These are phyloP conservation scores for Gopherus evgoodei DNA, from an alignment of 2,113 vertebrate genomes.

Conservation along the genomic window DNA sequence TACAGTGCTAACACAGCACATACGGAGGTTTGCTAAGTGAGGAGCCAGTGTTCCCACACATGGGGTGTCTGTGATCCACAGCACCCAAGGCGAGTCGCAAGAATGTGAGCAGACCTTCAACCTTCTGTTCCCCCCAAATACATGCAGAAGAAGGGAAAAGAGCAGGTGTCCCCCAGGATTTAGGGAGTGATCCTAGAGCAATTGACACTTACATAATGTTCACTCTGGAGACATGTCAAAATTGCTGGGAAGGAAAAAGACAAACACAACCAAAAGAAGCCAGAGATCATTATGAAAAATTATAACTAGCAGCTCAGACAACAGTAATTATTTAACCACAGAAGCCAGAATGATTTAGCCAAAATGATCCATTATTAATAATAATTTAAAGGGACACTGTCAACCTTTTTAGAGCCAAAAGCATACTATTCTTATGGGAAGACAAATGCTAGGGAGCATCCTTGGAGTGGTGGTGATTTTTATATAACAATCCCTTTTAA, in stretches of 20 bases:
- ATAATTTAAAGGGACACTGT: constrained; percentile 7
- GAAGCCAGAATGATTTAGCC: constrained; percentile 42
- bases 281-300: constrained; percentile 65
- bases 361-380: constrained; percentile 3
- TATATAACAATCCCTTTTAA: neutral
- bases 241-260: constrained; percentile 44
- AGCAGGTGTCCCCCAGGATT: constrained; percentile 65
- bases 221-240: constrained; percentile 63
- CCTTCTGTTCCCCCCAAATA: constrained; percentile 74
- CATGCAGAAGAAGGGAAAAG: constrained; percentile 54
- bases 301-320: constrained; percentile 44
- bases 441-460: constrained; percentile 2
- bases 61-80: constrained; percentile 60
- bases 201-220: constrained; percentile 46
- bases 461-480: neutral
- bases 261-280: constrained; percentile 56
- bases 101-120: constrained; percentile 70
- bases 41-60: constrained; percentile 64
- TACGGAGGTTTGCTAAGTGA: constrained; percentile 57
- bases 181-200: constrained; percentile 41
- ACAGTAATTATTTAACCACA: constrained; percentile 48
- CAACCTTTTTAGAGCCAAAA: constrained; percentile 34
- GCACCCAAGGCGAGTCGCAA: constrained; percentile 55
- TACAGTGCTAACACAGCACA: constrained; percentile 59
- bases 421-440: constrained; percentile 15